A percentile compares a stretch with the other conserved stretches of the same genome.
phyloP scores from a whole-genome alignment of 2,113 vertebrate genomes.

The Dicrurus megarhynchus region DNA sequence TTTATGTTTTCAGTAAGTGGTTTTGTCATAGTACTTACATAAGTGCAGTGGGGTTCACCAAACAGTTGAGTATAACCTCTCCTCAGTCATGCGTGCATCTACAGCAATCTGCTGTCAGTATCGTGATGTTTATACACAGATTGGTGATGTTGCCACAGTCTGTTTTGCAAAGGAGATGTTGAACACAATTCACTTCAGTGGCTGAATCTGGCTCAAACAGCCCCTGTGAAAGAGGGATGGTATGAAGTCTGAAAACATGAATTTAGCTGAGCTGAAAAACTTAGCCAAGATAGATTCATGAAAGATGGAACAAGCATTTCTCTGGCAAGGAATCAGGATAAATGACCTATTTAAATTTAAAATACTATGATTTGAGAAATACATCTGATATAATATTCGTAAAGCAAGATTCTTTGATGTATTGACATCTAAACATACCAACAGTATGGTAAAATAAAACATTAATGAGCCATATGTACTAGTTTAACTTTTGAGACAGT shows the following conservation, averaged over 20 bases:
- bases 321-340: not conserved
- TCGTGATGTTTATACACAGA: not conserved
- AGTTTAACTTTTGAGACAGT: not conserved
- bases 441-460: not conserved
- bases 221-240: not conserved
- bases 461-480: not conserved
- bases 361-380: not conserved
- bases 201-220: not conserved
- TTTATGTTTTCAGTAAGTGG: not conserved
- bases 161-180: not conserved
- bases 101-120: not conserved
- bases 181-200: not conserved
- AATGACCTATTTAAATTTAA: not conserved
- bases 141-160: not conserved
- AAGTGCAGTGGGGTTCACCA: not conserved
- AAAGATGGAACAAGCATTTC: not conserved
- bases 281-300: not conserved
- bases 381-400: not conserved
- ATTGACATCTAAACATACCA: not conserved
- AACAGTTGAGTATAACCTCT: not conserved
- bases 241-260: not conserved
- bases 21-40: not conserved
- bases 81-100: not conserved
- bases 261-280: not conserved
- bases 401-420: conserved; percentile 6